phyloP scores from a whole-genome alignment of 2,888 invertebrate genomes.

The Drosophila mulleri region DNA sequence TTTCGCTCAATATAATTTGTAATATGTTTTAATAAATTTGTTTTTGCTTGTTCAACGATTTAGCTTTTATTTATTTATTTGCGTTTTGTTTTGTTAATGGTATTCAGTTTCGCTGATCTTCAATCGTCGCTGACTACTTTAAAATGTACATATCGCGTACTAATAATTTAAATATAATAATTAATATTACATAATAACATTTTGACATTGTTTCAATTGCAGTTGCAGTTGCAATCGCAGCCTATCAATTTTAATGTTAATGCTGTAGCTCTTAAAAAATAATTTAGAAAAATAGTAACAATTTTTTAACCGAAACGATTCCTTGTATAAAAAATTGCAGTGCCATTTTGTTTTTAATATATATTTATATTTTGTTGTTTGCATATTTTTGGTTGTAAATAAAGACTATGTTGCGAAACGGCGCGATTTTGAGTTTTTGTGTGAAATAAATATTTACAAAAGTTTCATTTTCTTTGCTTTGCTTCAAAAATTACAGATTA shows the following conservation, averaged over 20 bases:
- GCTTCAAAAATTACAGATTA: background rate
- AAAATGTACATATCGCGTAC: constrained; percentile 72
- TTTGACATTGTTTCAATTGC: constrained; percentile 25
- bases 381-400: constrained; percentile 25
- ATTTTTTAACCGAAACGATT: constrained; percentile 65
- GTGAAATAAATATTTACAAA: constrained; percentile 76
- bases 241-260: constrained; percentile 40
- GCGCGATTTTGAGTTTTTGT: constrained; percentile 36
- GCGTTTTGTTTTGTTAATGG: constrained; percentile 36
- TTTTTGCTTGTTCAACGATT: constrained; percentile 33
- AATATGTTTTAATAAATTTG: constrained; percentile 65
- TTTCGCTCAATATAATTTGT: constrained; percentile 75
- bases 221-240: constrained; percentile 14
- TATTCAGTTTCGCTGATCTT: constrained; percentile 67
- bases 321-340: constrained; percentile 65
- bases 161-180: constrained; percentile 70
- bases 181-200: constrained; percentile 77
- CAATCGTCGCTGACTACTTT: constrained; percentile 63
- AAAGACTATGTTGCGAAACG: constrained; percentile 38
- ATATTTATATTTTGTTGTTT: constrained; percentile 13
- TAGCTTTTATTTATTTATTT: constrained; percentile 7
- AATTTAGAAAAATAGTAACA: constrained; percentile 67
- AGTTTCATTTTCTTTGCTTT: constrained; percentile 36
- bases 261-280: constrained; percentile 62
- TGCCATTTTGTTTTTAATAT: constrained; percentile 45